Base-by-base conservation (phyloP, 2,888 invertebrate genomes). In the Hypomecis punctinalis region DNA sequence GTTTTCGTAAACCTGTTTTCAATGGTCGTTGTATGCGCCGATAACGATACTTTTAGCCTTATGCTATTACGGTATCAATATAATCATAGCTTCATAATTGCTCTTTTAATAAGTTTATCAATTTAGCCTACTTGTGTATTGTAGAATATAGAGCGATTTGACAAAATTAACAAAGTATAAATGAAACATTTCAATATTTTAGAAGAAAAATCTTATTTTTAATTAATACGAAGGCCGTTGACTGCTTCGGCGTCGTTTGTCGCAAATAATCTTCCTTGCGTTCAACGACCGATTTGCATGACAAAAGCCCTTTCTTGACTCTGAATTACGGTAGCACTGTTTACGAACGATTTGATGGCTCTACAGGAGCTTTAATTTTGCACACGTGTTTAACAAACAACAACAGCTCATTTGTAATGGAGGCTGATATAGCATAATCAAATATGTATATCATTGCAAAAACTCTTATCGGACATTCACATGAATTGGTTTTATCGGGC, bases 391-490 rank as follows among this genome's bases (percentile, higher is more conserved):
- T 23, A 23, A 23, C 23, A 8, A 40, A 9, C 40, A 40, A 9
- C 40, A 40, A 40, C 10, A 40, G 40, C 40, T 10, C 10, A 8
- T 6, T 40, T 40, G 4, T 7, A 40, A 40, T 8, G 5, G 9
- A 39, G 39, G 23, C 23, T 23, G 23, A 23, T 23, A 23, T 23
- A 23, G 23, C 39, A 40, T 40, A 49, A 53, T 68, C 53, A 61
- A 62, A 55, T 53, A 56, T 59, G 58, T 62, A 51, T 60, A 69
- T 61, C 54, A 63, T 69, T 67, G 72, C 69, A 57, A 69, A 23
- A 75, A 73, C 69, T 71, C 61, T 85, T 88, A 88, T 88, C 89
- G 86, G 84, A 65, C 86, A 75, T 84, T 86, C 76, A 77, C 84
- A 80, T 73, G 70, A 73, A 68, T 61, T 63, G 68, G 7, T 42